phyloP scores from a whole-genome alignment of 2,888 invertebrate species.

The Limnephilus lunatus region DNA sequence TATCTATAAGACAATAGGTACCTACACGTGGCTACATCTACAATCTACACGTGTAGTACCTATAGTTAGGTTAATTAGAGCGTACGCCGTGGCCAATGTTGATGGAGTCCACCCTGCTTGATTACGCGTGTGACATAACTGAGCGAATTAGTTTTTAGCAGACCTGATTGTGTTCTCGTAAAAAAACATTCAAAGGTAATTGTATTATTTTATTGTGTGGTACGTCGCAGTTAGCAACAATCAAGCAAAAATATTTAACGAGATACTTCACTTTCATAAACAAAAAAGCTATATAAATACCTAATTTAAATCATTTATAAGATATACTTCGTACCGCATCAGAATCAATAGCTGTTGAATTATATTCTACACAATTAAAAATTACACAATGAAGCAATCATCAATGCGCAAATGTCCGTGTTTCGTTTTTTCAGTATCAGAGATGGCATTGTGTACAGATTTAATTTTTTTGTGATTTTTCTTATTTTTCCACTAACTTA shows the following conservation, averaged over 20 bases:
- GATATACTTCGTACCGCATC: no score
- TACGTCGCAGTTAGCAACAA: not conserved
- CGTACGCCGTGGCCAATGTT: not conserved
- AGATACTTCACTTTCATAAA: not conserved
- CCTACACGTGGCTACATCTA: not conserved
- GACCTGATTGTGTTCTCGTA: not conserved
- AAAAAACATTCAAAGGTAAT: not conserved
- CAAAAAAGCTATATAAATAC: no score
- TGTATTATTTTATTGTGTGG: not conserved
- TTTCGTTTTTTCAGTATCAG: no score
- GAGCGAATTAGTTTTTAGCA: not conserved
- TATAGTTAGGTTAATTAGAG: not conserved
- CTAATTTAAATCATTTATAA: no score
- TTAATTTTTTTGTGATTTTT: no score
- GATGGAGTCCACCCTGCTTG: slow-evolving; percentile 8
- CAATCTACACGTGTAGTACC: not conserved
- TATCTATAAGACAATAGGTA: no score
- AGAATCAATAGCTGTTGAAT: no score
- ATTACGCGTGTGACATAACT: slow-evolving; percentile 18
- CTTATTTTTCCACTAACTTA: no score
- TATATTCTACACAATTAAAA: no score
- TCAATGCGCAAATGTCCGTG: no score
- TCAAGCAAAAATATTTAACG: not conserved
- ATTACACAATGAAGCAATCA: no score
- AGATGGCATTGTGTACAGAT: no score